These are phyloP conservation scores for Zosterops pallidus DNA, from an alignment of 2,113 vertebrate species.

Conservation along the genomic window DNA sequence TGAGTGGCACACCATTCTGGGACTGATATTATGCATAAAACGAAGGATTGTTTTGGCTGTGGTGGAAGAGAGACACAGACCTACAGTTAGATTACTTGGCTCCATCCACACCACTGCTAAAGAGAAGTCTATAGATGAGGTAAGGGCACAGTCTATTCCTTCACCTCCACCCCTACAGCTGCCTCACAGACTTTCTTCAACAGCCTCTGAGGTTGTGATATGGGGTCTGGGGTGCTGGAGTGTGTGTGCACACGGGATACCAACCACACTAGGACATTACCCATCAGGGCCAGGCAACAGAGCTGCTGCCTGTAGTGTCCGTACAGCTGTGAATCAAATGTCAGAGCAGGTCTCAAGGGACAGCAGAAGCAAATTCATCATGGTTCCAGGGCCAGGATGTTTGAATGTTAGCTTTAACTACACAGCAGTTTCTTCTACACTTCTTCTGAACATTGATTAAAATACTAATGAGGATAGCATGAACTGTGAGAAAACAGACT, in stretches of 20 bases:
- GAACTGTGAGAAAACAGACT: slow-evolving; percentile 7
- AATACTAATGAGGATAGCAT: slow-evolving; percentile 25
- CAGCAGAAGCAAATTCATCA: neutral
- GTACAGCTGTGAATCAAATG: neutral
- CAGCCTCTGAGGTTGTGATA: neutral
- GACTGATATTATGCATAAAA: neutral
- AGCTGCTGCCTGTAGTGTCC: neutral
- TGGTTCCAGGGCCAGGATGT: neutral
- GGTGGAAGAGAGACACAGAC: neutral
- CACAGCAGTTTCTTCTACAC: neutral
- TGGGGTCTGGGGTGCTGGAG: neutral
- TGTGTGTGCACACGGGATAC: fast-evolving
- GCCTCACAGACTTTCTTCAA: neutral
- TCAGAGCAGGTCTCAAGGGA: neutral
- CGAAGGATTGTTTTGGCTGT: neutral
- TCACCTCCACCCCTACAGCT: neutral
- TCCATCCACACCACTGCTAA: neutral
- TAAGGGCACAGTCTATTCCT: neutral
- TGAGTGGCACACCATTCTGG: neutral
- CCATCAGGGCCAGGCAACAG: neutral
- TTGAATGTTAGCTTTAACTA: neutral
- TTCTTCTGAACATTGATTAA: slow-evolving; percentile 24
- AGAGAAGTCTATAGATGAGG: neutral
- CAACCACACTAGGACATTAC: neutral
- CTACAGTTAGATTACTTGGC: neutral